Conservation (phyloP, 2,113 vertebrate species). For the Apistogramma diplotaenia region DNA sequence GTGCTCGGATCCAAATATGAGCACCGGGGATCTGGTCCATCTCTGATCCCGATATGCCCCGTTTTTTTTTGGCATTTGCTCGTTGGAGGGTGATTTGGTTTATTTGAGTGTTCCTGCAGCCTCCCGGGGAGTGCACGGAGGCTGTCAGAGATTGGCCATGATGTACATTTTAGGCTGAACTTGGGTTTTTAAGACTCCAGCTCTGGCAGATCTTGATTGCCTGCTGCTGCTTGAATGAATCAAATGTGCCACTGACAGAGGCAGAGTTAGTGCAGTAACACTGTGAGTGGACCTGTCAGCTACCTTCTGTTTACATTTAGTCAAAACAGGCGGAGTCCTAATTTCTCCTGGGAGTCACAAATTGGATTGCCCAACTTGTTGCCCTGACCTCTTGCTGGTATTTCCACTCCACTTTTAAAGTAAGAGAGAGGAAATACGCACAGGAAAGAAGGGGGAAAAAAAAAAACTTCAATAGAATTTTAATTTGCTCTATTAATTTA, state of each 20-base stretch:
- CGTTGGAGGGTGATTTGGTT: neutral
- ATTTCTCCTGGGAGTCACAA: constrained; percentile 64
- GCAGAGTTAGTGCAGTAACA: constrained; percentile 5
- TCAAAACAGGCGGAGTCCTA: constrained; percentile 55
- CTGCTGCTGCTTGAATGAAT: constrained; percentile 40
- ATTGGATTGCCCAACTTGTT: constrained; percentile 61
- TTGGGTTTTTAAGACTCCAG: constrained; percentile 6
- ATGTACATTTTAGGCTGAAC: constrained; percentile 14
- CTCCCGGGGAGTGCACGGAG: constrained; percentile 1
- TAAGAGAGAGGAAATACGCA: neutral
- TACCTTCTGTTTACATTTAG: constrained; percentile 63
- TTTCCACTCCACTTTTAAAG: constrained; percentile 44
- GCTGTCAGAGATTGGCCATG: constrained; percentile 8
- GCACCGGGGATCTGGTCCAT: constrained; percentile 5
- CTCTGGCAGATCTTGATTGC: constrained; percentile 38
- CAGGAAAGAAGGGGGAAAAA: constrained; percentile 22
- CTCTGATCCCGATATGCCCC: neutral
- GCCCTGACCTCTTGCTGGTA: constrained; percentile 52
- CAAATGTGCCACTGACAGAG: constrained; percentile 37
- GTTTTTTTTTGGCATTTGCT: neutral
- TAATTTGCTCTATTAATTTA: constrained; percentile 72
- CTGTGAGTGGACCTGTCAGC: constrained; percentile 53
- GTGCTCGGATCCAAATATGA: constrained; percentile 15
- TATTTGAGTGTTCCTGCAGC: neutral
- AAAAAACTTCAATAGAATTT: constrained; percentile 67